phyloP scores from a whole-genome alignment of 2,113 vertebrate species.

The Crocuta crocuta region DNA sequence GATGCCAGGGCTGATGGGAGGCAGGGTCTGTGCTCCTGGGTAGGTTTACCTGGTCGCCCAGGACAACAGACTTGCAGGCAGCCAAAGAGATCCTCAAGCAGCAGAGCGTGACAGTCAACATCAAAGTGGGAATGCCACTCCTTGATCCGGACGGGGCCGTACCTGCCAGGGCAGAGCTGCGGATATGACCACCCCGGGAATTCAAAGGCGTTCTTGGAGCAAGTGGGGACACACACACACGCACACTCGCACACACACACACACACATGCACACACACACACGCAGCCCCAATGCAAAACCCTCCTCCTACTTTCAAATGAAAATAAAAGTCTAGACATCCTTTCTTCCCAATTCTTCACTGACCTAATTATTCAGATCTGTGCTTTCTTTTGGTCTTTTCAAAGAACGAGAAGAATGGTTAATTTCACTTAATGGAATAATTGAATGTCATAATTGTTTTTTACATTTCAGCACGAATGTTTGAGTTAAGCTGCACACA shows the following conservation, averaged over 20 bases:
- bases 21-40: conserved; percentile 73
- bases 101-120: conserved; percentile 89
- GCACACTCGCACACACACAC: conserved; percentile 67
- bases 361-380: conserved; percentile 89
- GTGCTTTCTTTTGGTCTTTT: conserved; percentile 85
- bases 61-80: conserved; percentile 91
- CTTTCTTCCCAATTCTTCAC: conserved; percentile 86
- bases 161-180: conserved; percentile 91
- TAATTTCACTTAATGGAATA: conserved; percentile 90
- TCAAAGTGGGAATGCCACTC: conserved; percentile 91
- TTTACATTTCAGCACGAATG: conserved; percentile 82
- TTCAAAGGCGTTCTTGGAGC: conserved; percentile 88
- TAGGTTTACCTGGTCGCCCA: conserved; percentile 88
- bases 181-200: conserved; percentile 93
- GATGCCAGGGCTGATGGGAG: conserved; percentile 59
- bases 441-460: conserved; percentile 88
- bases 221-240: conserved; percentile 67
- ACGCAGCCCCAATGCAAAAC: conserved; percentile 22
- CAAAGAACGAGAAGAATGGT: conserved; percentile 87
- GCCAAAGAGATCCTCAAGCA: conserved; percentile 90
- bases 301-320: conserved; percentile 84
- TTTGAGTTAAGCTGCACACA: conserved; percentile 83
- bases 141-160: conserved; percentile 90
- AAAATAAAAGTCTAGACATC: conserved; percentile 91
- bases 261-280: neutral